These are phyloP conservation scores for Tenrec ecaudatus DNA, from an alignment of 2,113 vertebrate species.

Conservation along the genomic window DNA sequence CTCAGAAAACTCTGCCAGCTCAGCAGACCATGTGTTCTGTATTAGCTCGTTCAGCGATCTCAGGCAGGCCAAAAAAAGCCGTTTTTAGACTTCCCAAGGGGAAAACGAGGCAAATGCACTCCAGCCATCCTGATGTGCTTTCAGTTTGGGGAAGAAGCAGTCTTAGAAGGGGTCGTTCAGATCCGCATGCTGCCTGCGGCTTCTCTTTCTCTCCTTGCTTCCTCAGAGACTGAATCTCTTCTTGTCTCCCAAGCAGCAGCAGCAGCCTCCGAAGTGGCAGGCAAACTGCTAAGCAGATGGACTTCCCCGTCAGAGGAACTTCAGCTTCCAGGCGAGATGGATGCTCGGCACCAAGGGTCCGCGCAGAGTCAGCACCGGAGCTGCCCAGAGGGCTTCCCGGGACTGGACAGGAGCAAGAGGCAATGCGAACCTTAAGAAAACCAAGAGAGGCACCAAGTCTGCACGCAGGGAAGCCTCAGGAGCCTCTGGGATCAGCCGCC, in stretches of 20 bases:
- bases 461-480: background rate
- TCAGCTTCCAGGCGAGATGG: background rate
- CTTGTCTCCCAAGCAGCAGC: constrained; percentile 59
- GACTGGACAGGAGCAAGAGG: background rate
- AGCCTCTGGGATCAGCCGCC: too few species aligned
- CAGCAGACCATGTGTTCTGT: constrained; percentile 83
- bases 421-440: fast-evolving
- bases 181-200: constrained; percentile 51
- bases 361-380: constrained; percentile 51
- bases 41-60: constrained; percentile 84
- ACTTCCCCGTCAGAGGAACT: constrained; percentile 39
- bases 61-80: constrained; percentile 74
- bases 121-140: constrained; percentile 74
- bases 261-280: background rate
- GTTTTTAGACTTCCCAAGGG: constrained; percentile 80
- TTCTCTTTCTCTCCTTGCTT: constrained; percentile 51
- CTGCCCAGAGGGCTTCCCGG: background rate
- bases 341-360: constrained; percentile 19
- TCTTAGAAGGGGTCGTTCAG: constrained; percentile 75
- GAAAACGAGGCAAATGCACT: constrained; percentile 51
- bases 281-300: constrained; percentile 34
- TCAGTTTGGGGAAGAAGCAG: constrained; percentile 68
- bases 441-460: background rate
- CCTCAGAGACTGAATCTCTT: background rate
- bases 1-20: constrained; percentile 81